Evolutionary conservation across 2,888 invertebrate species (phyloP).

Genomic region (Oscheius myriophilus): DNA sequence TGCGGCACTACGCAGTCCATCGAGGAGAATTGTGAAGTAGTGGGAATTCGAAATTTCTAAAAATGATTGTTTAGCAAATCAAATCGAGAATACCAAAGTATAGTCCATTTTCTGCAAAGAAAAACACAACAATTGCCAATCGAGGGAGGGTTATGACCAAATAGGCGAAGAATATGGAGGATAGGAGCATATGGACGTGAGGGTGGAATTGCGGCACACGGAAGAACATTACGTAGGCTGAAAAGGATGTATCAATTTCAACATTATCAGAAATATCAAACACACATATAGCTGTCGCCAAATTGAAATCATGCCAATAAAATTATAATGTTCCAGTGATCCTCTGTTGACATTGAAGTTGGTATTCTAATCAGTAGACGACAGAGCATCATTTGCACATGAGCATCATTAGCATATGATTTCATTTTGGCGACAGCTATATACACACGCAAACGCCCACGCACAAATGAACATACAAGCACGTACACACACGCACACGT

Average conservation of each 20-base stretch:
- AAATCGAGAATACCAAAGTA: not conserved
- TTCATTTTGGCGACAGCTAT: no score
- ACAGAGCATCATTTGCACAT: no score
- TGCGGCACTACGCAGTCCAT: slow-evolving; percentile 16
- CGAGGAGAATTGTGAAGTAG: slow-evolving; percentile 10
- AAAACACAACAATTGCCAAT: slow-evolving; percentile 1
- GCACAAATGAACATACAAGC: no score
- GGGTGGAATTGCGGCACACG: slow-evolving; percentile 19
- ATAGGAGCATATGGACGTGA: slow-evolving; percentile 20
- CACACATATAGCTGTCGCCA: not conserved
- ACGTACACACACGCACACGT: no score
- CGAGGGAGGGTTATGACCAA: slow-evolving; percentile 14
- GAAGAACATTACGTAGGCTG: slow-evolving; percentile 25
- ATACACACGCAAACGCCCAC: no score
- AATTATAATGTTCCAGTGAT: no score
- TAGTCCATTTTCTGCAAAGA: not conserved
- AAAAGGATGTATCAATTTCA: not conserved
- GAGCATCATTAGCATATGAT: no score
- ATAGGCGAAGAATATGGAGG: slow-evolving; percentile 19
- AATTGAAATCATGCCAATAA: no score
- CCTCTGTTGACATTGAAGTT: no score
- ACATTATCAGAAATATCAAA: not conserved
- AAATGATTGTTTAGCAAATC: not conserved
- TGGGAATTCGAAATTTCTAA: slow-evolving; percentile 1
- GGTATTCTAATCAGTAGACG: no score